A percentile compares a stretch with the other conserved stretches of the same genome.
Evolutionary conservation across 1,140 invertebrate genomes (phyloP).

Genomic region (Nixonia krombeini): DNA sequence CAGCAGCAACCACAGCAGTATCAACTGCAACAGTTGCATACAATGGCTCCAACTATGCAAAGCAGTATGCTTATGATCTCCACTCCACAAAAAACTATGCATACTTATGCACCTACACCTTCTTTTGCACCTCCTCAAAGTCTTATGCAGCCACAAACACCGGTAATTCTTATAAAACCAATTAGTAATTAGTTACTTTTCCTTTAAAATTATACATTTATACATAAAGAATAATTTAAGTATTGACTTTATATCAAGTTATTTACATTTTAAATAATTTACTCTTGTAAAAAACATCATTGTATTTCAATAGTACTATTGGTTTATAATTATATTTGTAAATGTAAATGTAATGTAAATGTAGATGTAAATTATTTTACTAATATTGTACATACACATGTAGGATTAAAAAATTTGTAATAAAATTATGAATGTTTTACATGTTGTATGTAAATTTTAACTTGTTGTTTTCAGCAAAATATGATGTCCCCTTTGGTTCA

Average conservation of each 20-base stretch:
- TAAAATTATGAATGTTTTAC: too few relatives aligned
- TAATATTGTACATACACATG: too few relatives aligned
- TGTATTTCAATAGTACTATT: too few relatives aligned
- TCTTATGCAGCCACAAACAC: conserved; percentile 90
- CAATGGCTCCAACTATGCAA: conserved; percentile 73
- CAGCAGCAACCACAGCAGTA: conserved; percentile 52
- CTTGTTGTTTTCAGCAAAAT: conserved; percentile 83
- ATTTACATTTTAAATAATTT: too few relatives aligned
- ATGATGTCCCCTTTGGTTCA: conserved; percentile 87
- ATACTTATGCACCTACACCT: conserved; percentile 76
- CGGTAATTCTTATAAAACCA: conserved; percentile 75
- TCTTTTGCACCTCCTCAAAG: conserved; percentile 81
- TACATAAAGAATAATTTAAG: too few relatives aligned
- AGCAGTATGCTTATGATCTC: conserved; percentile 70
- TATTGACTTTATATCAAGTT: too few relatives aligned
- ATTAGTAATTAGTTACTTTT: conserved; percentile 8
- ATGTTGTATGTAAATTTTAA: too few relatives aligned
- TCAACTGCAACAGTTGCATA: conserved; percentile 74
- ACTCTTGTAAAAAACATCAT: too few relatives aligned
- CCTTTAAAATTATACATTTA: conserved; percentile 6
- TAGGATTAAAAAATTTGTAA: too few relatives aligned
- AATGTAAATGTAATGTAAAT: too few relatives aligned
- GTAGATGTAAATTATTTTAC: too few relatives aligned
- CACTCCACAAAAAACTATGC: conserved; percentile 79
- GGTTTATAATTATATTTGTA: too few relatives aligned